Percentiles rank a stretch among this genome's conserved stretches.
Evolutionary conservation across 2,113 vertebrate species (phyloP).

Genomic region (Ptyas mucosa): DNA sequence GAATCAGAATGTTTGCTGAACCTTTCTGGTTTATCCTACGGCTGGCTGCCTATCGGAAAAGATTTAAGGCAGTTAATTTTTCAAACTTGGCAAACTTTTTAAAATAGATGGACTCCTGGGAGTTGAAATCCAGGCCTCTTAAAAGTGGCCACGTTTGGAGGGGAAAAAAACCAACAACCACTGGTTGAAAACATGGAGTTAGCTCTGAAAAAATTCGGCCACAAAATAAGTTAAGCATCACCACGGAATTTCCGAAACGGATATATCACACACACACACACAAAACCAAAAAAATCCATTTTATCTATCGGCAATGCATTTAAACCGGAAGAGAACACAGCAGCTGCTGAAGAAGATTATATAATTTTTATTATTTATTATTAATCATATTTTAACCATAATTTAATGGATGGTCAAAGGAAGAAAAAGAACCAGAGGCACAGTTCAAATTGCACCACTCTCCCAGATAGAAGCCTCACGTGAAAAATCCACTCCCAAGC

Average conservation of each 20-base stretch:
- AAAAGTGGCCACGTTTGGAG: background rate
- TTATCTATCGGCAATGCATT: background rate
- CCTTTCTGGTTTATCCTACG: background rate
- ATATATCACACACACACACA: background rate
- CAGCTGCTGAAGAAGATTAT: background rate
- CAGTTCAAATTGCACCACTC: background rate
- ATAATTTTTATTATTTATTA: too few relatives aligned
- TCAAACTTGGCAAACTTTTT: background rate
- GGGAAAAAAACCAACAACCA: background rate
- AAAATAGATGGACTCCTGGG: background rate
- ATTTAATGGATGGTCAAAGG: background rate
- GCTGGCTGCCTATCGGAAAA: background rate
- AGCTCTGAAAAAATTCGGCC: background rate
- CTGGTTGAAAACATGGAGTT: background rate
- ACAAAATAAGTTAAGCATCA: background rate
- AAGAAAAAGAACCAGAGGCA: background rate
- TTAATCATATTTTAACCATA: too few relatives aligned
- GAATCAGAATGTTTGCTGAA: background rate
- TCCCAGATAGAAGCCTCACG: background rate
- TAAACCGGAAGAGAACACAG: background rate
- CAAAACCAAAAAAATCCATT: background rate
- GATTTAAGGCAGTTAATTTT: background rate
- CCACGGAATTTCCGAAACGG: background rate
- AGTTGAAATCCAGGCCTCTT: background rate
- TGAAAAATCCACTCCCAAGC: background rate